Percentiles rank a stretch among this genome's conserved stretches.
These are phyloP conservation scores for Phocoena sinus DNA, from an alignment of 2,113 vertebrate genomes.

Conservation along the genomic window DNA sequence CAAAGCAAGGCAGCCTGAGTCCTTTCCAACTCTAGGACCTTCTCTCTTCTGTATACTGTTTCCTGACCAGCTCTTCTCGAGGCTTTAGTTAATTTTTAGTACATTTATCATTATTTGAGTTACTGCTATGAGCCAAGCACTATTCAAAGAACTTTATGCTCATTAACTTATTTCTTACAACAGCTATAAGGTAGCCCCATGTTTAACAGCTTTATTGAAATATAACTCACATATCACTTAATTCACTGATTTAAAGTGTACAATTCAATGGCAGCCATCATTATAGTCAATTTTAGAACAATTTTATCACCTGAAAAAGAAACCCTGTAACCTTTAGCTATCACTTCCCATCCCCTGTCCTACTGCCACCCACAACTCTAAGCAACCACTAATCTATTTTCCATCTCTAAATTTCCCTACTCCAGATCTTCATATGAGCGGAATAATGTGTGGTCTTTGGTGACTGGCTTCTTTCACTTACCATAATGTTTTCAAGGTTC, in stretches of 20 bases:
- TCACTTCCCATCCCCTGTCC: background rate
- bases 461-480: background rate
- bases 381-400: background rate
- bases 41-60: background rate
- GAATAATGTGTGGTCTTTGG: background rate
- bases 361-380: background rate
- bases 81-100: background rate
- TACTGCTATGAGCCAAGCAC: background rate
- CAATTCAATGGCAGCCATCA: background rate
- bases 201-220: constrained; percentile 11
- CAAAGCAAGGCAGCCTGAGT: background rate
- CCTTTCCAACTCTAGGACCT: background rate
- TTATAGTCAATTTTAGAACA: background rate
- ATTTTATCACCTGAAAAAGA: background rate
- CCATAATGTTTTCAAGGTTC: background rate
- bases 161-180: background rate
- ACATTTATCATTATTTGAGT: background rate
- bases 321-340: background rate
- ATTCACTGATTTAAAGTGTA: background rate
- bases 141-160: background rate
- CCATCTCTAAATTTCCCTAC: background rate
- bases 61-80: background rate
- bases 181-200: background rate
- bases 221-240: background rate
- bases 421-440: background rate